These are phyloP conservation scores for Monomorium pharaonis DNA, from an alignment of 1,140 invertebrate genomes.

Conservation along the genomic window DNA sequence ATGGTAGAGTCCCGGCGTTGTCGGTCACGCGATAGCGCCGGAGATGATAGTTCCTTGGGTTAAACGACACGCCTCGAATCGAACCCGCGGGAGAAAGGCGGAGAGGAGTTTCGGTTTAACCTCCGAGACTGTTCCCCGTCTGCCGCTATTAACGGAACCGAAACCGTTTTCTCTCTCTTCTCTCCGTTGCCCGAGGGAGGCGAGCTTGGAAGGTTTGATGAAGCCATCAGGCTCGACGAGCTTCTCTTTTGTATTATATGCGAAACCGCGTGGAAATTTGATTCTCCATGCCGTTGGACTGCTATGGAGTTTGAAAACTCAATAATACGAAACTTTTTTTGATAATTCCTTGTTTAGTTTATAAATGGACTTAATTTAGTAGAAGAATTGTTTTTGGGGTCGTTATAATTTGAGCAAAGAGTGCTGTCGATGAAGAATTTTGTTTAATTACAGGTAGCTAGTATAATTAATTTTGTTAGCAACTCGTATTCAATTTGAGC, in stretches of 20 bases:
- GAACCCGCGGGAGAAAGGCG: not conserved
- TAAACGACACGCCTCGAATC: conserved; percentile 10
- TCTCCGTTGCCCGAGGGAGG: not conserved
- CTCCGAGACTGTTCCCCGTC: not conserved
- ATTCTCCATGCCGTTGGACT: not conserved
- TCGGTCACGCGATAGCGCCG: conserved; percentile 1
- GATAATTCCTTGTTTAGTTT: not conserved
- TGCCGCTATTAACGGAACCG: not conserved
- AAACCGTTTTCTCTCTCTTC: not conserved
- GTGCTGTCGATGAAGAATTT: not conserved
- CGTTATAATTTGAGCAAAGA: not conserved
- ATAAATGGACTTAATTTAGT: not conserved
- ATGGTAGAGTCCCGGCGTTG: not conserved
- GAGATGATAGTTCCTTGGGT: not conserved
- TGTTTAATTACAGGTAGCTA: not conserved
- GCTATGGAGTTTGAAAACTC: not conserved
- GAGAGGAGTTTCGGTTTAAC: conserved; percentile 5
- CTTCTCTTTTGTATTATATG: not conserved
- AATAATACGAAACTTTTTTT: not conserved
- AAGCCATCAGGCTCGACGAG: not conserved
- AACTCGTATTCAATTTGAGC: not conserved
- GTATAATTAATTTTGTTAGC: not conserved
- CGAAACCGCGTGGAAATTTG: not conserved
- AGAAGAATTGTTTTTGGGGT: not conserved
- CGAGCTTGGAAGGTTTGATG: not conserved